A percentile compares a stretch with the other conserved stretches of the same genome.
These are phyloP conservation scores for Pterois miles DNA, from an alignment of 2,797 vertebrate species.

Conservation along the genomic window DNA sequence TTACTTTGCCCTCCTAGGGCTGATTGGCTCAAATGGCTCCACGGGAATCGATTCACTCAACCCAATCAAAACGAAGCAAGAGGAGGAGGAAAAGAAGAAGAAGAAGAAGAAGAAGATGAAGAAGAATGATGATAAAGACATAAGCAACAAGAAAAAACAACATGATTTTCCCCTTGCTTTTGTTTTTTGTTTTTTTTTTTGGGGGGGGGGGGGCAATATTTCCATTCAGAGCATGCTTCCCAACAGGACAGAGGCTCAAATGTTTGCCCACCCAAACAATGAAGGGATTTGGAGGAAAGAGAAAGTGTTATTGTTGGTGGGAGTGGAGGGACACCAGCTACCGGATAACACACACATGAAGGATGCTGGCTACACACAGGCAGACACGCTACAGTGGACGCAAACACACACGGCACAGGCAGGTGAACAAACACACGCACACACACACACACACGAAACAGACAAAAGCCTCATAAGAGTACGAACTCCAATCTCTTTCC, in stretches of 20 bases:
- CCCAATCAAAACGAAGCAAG: slow-evolving; percentile 58
- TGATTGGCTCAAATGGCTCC: slow-evolving; percentile 71
- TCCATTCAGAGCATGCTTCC: slow-evolving; percentile 60
- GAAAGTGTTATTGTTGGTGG: slow-evolving; percentile 61
- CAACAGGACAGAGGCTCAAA: slow-evolving; percentile 58
- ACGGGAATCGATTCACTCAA: slow-evolving; percentile 67
- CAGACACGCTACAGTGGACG: slow-evolving; percentile 36
- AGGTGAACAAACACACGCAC: slow-evolving; percentile 43
- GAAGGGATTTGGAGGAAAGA: slow-evolving; percentile 68
- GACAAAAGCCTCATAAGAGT: slow-evolving; percentile 38
- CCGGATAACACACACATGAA: slow-evolving; percentile 45
- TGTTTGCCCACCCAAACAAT: slow-evolving; percentile 74
- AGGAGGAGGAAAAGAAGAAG: slow-evolving; percentile 32
- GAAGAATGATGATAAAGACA: slow-evolving; percentile 10
- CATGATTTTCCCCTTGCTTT: slow-evolving; percentile 19
- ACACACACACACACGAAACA: slow-evolving; percentile 23
- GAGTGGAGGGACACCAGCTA: slow-evolving; percentile 52
- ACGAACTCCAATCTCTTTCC: slow-evolving; percentile 38
- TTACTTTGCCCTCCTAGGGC: slow-evolving; percentile 50
- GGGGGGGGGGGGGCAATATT: slow-evolving; percentile 13
- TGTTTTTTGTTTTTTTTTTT: slow-evolving; percentile 14
- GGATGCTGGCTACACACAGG: slow-evolving; percentile 19
- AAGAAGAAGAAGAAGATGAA: background rate
- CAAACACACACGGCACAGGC: slow-evolving; percentile 23
- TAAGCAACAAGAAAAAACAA: slow-evolving; percentile 6